These are phyloP conservation scores for Amphilophus citrinellus DNA, from an alignment of 2,113 vertebrate species.

Conservation along the genomic window DNA sequence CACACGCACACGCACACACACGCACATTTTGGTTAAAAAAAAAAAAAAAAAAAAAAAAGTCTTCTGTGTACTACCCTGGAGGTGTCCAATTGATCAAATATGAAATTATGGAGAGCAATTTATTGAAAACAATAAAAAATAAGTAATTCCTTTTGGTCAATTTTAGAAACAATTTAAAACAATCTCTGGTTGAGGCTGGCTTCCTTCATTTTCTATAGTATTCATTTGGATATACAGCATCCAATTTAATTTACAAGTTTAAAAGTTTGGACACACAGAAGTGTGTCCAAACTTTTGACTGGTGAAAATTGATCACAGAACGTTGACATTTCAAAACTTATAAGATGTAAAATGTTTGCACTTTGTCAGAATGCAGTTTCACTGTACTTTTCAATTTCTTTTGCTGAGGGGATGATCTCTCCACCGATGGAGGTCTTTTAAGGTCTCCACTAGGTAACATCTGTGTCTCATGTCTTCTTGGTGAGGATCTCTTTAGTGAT, in stretches of 20 bases:
- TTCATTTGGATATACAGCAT: background rate
- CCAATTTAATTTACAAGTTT: too few species aligned
- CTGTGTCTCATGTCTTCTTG: background rate
- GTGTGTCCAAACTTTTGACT: background rate
- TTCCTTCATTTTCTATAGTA: background rate
- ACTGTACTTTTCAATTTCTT: slow-evolving; percentile 18
- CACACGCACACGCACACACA: too few species aligned
- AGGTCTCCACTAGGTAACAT: background rate
- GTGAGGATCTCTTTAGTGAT: background rate
- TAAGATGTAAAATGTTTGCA: background rate
- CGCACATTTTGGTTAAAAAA: background rate
- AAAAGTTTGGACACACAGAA: too few species aligned
- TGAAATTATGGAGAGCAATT: background rate
- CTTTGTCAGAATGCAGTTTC: slow-evolving; percentile 43
- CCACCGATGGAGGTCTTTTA: background rate
- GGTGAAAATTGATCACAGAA: background rate
- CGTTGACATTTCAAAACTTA: background rate
- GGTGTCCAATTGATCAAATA: background rate
- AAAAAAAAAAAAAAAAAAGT: background rate
- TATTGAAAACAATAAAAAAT: background rate
- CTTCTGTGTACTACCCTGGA: background rate
- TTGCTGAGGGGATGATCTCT: background rate
- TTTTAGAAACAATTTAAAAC: background rate
- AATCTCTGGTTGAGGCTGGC: background rate
- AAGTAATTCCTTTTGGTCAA: background rate